phyloP scores from a whole-genome alignment of 2,113 vertebrate genomes.

The Ptychochromis oligacanthus region DNA sequence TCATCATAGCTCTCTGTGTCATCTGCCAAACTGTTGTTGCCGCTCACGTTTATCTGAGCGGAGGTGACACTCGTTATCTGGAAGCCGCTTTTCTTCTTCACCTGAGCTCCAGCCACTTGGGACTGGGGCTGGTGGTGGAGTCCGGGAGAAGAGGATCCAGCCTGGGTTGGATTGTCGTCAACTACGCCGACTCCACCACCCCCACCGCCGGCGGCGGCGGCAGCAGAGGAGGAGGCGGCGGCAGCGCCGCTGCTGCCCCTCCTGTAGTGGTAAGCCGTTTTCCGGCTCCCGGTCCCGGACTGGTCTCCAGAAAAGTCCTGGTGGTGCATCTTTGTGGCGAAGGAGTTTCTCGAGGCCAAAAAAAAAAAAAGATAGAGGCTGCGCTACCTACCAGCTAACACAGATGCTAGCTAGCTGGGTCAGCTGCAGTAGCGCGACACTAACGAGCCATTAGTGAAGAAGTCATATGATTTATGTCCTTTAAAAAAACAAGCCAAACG shows the following conservation, averaged over 20 bases:
- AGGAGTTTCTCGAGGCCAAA: neutral
- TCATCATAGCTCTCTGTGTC: constrained; percentile 98
- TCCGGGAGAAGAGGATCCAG: constrained; percentile 82
- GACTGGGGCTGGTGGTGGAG: constrained; percentile 86
- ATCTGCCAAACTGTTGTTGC: constrained; percentile 95
- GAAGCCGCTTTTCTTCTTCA: constrained; percentile 99
- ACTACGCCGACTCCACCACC: constrained; percentile 69
- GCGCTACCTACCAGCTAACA: constrained; percentile 29
- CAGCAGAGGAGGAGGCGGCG: constrained; percentile 48
- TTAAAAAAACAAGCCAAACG: constrained; percentile 26
- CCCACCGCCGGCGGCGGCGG: too few relatives aligned
- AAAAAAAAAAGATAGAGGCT: too few relatives aligned
- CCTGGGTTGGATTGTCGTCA: constrained; percentile 80
- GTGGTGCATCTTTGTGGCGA: constrained; percentile 87
- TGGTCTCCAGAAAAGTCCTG: constrained; percentile 88
- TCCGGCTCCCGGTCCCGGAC: constrained; percentile 83
- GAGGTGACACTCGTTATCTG: constrained; percentile 97
- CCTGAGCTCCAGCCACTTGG: constrained; percentile 83
- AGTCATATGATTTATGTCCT: constrained; percentile 64
- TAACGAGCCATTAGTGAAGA: constrained; percentile 68
- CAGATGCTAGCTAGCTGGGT: constrained; percentile 55
- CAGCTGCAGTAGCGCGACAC: constrained; percentile 61
- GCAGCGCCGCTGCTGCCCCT: constrained; percentile 84
- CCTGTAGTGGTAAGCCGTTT: constrained; percentile 85
- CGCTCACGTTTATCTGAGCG: constrained; percentile 92